phyloP scores from a whole-genome alignment of 2,888 invertebrate genomes.

The Drosophila neonasuta region DNA sequence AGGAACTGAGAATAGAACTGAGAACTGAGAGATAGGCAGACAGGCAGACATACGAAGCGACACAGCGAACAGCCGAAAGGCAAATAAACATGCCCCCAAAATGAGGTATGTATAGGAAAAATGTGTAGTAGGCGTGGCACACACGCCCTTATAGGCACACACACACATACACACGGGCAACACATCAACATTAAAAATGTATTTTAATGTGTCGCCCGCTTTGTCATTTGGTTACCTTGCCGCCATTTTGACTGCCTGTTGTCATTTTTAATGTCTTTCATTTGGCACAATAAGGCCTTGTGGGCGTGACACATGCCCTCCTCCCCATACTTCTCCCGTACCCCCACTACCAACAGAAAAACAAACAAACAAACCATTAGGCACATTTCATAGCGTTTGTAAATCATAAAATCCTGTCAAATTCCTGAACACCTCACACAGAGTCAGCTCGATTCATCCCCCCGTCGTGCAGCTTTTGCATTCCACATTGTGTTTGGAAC shows the following conservation, averaged over 20 bases:
- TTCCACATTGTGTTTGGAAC: constrained; percentile 28
- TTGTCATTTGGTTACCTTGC: constrained; percentile 52
- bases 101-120: constrained; percentile 17
- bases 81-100: constrained; percentile 26
- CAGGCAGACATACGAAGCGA: constrained; percentile 20
- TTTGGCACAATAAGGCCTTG: constrained; percentile 39
- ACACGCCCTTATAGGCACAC: constrained; percentile 7
- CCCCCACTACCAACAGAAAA: not conserved
- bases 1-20: constrained; percentile 8
- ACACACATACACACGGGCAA: constrained; percentile 10
- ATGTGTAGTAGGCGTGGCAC: constrained; percentile 37
- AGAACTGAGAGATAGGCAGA: constrained; percentile 20
- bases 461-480: constrained; percentile 10
- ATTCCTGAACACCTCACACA: constrained; percentile 40
- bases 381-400: constrained; percentile 67
- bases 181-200: constrained; percentile 74
- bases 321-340: too few species aligned
- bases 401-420: constrained; percentile 72
- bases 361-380: constrained; percentile 57
- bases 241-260: constrained; percentile 55
- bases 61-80: constrained; percentile 38
- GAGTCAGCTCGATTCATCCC: constrained; percentile 4
- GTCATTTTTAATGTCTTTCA: constrained; percentile 70
- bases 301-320: constrained; percentile 36
- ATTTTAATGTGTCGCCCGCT: constrained; percentile 71